phyloP scores from a whole-genome alignment of 2,888 invertebrate species.

The Belgica antarctica region DNA sequence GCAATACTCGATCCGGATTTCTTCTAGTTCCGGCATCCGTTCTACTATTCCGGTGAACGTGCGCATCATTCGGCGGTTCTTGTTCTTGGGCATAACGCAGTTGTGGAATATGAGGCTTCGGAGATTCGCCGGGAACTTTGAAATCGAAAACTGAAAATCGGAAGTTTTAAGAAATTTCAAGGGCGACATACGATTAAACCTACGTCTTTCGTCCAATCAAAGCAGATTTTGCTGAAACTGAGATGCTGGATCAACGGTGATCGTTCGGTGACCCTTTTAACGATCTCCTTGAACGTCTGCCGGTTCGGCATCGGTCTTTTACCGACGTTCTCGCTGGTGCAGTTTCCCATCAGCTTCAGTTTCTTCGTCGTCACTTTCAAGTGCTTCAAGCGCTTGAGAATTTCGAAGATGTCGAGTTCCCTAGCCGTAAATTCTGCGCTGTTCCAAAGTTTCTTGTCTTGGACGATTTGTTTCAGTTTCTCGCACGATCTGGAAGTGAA shows the following conservation, averaged over 20 bases:
- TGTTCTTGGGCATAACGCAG: conserved; percentile 27
- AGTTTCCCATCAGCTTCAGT: conserved; percentile 51
- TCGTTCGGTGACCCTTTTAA: conserved; percentile 48
- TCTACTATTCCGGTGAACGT: conserved; percentile 53
- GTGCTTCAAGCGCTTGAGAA: conserved; percentile 50
- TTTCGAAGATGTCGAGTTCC: conserved; percentile 49
- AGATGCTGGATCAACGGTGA: conserved; percentile 49
- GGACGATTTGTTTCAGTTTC: conserved; percentile 50
- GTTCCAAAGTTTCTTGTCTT: conserved; percentile 53
- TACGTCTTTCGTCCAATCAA: conserved; percentile 52
- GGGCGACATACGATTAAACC: too few species aligned
- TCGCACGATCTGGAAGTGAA: conserved; percentile 50
- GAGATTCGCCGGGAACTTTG: conserved; percentile 61
- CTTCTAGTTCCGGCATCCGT: conserved; percentile 50
- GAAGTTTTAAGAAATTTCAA: not conserved
- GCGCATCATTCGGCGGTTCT: not conserved
- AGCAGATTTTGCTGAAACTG: conserved; percentile 51
- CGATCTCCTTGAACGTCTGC: conserved; percentile 47
- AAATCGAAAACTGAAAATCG: conserved; percentile 60
- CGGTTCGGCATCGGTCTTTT: conserved; percentile 28
- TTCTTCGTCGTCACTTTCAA: conserved; percentile 50
- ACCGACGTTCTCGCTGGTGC: not conserved
- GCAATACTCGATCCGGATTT: conserved; percentile 50
- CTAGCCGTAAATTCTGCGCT: conserved; percentile 51
- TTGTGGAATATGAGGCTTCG: not conserved